Evolutionary conservation across 2,797 vertebrate genomes (phyloP), one percentile per base, ranked within the genome.

Genomic region (Esox masquinongy): DNA sequence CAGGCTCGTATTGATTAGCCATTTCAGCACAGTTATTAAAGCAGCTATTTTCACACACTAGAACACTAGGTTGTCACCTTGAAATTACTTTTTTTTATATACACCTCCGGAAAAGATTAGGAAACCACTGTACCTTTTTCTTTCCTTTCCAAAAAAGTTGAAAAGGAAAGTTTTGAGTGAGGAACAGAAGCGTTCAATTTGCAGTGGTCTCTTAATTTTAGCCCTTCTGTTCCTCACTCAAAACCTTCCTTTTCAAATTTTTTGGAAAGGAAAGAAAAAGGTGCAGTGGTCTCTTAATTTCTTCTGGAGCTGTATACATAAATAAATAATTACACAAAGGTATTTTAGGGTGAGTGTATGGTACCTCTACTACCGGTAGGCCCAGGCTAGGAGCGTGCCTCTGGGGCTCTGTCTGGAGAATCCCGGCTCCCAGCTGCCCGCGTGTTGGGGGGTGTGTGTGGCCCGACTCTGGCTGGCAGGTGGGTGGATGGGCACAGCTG

Each of bases 401-500:
- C 63, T 19, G 26, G 17, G 31, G 64, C 2, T 36, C 64, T 36
- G 31, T 67, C 22, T 61, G 22, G 31, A 34, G 29, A 34, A 15
- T 34, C 26, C 59, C 53, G 63, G 31, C 34, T 68, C 72, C 36
- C 64, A 77, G 74, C 79, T 74, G 74, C 31, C 56, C 9, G 47
- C 14, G 16, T 51, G 47, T 43, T 51, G 56, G 68, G 47, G 68
- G 29, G 39, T 70, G 8, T 79, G 79, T 81, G 78, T 77, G 76
- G 79, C 73, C 76, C 79, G 80, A 31, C 68, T 73, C 73, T 59
- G 81, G 84, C 14, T 0, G 50, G 19, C 17, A 56, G 56, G 22
- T 22, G 22, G 56, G 56, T 61, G 56, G 22, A 26, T 6, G 79
- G 74, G 81, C 80, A 78, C 89, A 91, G 89, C 89, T 93, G 89